A percentile compares a stretch with the other conserved stretches of the same genome.
Evolutionary conservation across 2,797 vertebrate genomes (phyloP).

Genomic region (Sparidentex hasta): DNA sequence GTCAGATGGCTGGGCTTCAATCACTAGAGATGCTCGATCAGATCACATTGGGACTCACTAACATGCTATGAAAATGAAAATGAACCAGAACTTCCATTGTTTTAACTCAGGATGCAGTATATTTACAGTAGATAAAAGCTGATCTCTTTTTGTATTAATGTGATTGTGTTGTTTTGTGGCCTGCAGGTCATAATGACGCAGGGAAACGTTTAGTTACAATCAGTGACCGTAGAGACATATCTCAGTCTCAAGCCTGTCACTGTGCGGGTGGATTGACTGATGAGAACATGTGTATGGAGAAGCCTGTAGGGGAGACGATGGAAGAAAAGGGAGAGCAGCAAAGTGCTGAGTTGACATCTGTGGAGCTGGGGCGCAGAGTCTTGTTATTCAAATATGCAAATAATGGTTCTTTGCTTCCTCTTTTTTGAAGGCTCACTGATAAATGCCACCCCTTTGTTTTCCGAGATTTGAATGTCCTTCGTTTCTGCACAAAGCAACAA

Average conservation of each 20-base stretch:
- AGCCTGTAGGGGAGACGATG: not conserved
- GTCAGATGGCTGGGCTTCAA: constrained; percentile 20
- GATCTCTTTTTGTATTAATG: not conserved
- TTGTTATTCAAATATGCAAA: constrained; percentile 67
- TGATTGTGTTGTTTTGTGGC: not conserved
- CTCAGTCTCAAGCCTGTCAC: constrained; percentile 30
- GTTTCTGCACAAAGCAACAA: constrained; percentile 40
- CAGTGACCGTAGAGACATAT: constrained; percentile 14
- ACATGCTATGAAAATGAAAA: not conserved
- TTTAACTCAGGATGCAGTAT: not conserved
- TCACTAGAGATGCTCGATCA: constrained; percentile 32
- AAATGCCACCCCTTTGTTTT: constrained; percentile 52
- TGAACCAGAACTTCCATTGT: constrained; percentile 3
- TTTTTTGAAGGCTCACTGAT: constrained; percentile 42
- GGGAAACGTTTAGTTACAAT: constrained; percentile 3
- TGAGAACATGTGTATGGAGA: constrained; percentile 33
- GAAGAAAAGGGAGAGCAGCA: constrained; percentile 12
- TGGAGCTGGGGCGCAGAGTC: constrained; percentile 17
- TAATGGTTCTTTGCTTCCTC: constrained; percentile 22
- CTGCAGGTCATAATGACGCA: constrained; percentile 7
- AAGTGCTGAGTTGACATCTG: constrained; percentile 51
- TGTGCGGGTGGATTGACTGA: constrained; percentile 32
- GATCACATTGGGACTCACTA: constrained; percentile 4
- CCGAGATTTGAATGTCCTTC: constrained; percentile 21
- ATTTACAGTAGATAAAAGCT: not conserved